Conservation (phyloP, 1,140 invertebrate species). For the Trachymyrmex septentrionalis region DNA sequence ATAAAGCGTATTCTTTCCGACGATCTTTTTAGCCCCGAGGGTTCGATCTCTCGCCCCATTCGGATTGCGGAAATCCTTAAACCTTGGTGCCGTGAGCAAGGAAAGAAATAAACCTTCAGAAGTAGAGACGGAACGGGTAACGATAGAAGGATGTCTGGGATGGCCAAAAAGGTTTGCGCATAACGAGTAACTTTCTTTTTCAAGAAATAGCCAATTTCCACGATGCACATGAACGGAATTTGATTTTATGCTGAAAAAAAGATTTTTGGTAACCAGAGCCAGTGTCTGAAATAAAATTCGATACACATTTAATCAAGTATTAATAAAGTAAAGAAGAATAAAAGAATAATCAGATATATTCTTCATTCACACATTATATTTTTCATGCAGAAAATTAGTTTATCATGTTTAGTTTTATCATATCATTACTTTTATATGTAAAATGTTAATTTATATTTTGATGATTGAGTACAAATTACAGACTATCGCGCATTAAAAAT, state of each 20-base stretch:
- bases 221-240: not conserved
- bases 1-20: constrained; percentile 68
- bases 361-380: not conserved
- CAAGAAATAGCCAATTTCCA: not conserved
- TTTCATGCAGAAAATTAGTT: not conserved
- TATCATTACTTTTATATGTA: not conserved
- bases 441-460: not conserved
- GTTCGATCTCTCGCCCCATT: constrained; percentile 63
- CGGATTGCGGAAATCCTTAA: constrained; percentile 65
- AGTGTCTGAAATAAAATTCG: too few species aligned
- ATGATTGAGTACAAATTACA: not conserved
- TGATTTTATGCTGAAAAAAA: not conserved
- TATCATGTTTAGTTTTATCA: not conserved
- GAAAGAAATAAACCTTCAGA: constrained; percentile 55
- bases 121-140: constrained; percentile 25
- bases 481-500: not conserved
- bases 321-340: not conserved
- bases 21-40: constrained; percentile 60
- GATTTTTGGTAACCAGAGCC: not conserved
- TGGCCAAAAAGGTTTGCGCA: not conserved
- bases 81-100: constrained; percentile 20
- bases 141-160: not conserved
- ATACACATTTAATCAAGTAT: not conserved
- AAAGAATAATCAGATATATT: not conserved
- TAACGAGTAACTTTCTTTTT: constrained; percentile 6